Evolutionary conservation across 2,888 invertebrate species (phyloP), one percentile per base, ranked within the genome.

Genomic region (Dendrolimus pini): DNA sequence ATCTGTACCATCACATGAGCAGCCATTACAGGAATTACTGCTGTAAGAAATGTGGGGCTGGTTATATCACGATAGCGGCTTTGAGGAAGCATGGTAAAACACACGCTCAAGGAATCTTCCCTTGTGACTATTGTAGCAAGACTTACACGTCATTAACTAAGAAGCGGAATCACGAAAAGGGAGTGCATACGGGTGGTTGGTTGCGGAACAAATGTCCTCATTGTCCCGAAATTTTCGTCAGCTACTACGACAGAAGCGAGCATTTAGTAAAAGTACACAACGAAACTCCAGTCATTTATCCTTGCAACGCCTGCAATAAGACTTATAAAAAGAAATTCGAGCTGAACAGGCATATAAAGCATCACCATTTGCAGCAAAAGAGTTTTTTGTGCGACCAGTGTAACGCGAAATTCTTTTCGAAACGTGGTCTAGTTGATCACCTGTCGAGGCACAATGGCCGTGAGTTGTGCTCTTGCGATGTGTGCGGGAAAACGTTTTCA

Each of bases 101-200:
- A 0, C 91, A 91, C 67, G 86, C 83, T 1, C 88, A 85, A 53
- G 90, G 91, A 8, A 82, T 91, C 55, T 93, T 92, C 62, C 91
- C 91, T 0, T 93, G 92, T 67, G 83, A 83, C 14, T 87, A 77
- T 54, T 93, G 93, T 65, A 89, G 86, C 1, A 92, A 92, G 67
- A 76, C 83, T 9, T 93, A 92, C 70, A 91, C 92, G 6, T 89
- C 92, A 0, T 65, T 89, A 1, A 87, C 83, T 0, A 90, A 90
- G 65, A 89, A 88, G 59, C 69, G 83, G 0, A 88, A 90, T 56
- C 90, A 90, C 62, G 85, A 88, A 10, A 89, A 86, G 58, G 90
- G 90, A 0, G 90, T 89, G 0, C 90, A 90, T 59, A 85, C 79
- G 0, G 84, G 88, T 1, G 92, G 89, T 0, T 92, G 82, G 92